Percentiles rank a stretch among this genome's conserved stretches.
Conservation (phyloP, 2,888 invertebrate genomes). For the Andrena flavipes region DNA sequence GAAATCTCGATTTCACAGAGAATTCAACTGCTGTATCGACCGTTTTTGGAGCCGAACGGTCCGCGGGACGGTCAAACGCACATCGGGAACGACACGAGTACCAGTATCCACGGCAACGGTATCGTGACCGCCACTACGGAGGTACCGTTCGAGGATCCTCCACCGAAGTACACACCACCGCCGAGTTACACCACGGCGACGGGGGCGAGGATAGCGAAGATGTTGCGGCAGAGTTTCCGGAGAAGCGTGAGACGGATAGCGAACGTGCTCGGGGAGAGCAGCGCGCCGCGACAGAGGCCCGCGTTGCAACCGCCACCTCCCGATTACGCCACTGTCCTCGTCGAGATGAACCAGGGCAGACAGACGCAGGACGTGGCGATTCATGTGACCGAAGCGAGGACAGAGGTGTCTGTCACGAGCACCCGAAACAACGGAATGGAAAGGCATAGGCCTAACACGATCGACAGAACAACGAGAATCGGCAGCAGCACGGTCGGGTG, state of each 20-base stretch:
- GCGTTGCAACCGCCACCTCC: conserved; percentile 86
- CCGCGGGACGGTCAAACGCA: conserved; percentile 78
- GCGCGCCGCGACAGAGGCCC: conserved; percentile 78
- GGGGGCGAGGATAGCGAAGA: conserved; percentile 92
- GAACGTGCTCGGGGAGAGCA: conserved; percentile 86
- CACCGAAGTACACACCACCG: conserved; percentile 97
- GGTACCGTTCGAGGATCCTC: conserved; percentile 89
- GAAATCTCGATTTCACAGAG: conserved; percentile 86
- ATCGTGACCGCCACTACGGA: conserved; percentile 79
- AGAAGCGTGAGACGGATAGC: conserved; percentile 91
- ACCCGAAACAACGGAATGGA: conserved; percentile 29
- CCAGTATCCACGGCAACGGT: conserved; percentile 79
- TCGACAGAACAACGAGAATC: conserved; percentile 76
- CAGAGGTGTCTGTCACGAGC: conserved; percentile 62
- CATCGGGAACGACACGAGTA: conserved; percentile 73
- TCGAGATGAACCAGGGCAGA: conserved; percentile 86
- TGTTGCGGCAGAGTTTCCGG: conserved; percentile 91
- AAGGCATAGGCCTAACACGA: conserved; percentile 76
- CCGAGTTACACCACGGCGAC: conserved; percentile 97
- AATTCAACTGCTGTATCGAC: conserved; percentile 93
- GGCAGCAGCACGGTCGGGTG: conserved; percentile 71
- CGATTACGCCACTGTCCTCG: conserved; percentile 88
- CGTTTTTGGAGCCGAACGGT: conserved; percentile 87
- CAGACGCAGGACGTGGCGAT: conserved; percentile 69
- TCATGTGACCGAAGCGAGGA: conserved; percentile 68